phyloP scores from a whole-genome alignment of 2,113 vertebrate genomes.

The Myiozetetes cayanensis region DNA sequence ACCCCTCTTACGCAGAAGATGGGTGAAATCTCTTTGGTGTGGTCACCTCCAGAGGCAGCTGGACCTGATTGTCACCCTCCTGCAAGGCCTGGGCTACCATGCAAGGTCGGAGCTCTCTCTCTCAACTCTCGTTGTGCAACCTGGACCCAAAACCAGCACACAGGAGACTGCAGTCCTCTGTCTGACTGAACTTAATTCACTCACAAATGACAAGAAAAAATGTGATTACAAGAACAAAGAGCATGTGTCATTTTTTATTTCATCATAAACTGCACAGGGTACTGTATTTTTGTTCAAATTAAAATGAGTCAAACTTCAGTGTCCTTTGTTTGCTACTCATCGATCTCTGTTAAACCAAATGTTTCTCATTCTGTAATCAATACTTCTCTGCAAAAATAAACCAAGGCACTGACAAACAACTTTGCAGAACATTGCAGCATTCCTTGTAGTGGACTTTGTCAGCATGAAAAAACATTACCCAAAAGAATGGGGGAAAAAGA shows the following conservation, averaged over 20 bases:
- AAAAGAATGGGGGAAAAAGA: slow-evolving; percentile 22
- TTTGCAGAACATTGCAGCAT: slow-evolving; percentile 35
- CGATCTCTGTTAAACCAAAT: slow-evolving; percentile 74
- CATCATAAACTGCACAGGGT: background rate
- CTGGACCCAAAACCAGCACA: background rate
- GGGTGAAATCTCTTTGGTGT: background rate
- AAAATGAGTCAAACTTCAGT: slow-evolving; percentile 68
- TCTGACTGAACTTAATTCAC: background rate
- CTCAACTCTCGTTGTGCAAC: background rate
- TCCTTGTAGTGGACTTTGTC: slow-evolving; percentile 29
- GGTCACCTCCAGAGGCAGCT: background rate
- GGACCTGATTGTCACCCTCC: background rate
- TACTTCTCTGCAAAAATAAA: slow-evolving; percentile 72
- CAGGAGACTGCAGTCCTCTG: background rate
- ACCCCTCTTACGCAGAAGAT: background rate
- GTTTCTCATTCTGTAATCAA: slow-evolving; percentile 76
- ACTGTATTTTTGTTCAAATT: slow-evolving; percentile 35
- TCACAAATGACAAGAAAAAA: background rate
- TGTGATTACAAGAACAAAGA: background rate
- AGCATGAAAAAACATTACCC: slow-evolving; percentile 45
- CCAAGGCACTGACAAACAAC: slow-evolving; percentile 69
- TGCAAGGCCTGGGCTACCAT: background rate
- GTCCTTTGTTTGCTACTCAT: slow-evolving; percentile 71
- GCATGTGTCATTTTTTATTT: background rate
- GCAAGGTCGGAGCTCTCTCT: rapidly evolving